Evolutionary conservation across 2,113 vertebrate species (phyloP), one percentile per base, ranked within the genome.

Genomic region (Cariama cristata): DNA sequence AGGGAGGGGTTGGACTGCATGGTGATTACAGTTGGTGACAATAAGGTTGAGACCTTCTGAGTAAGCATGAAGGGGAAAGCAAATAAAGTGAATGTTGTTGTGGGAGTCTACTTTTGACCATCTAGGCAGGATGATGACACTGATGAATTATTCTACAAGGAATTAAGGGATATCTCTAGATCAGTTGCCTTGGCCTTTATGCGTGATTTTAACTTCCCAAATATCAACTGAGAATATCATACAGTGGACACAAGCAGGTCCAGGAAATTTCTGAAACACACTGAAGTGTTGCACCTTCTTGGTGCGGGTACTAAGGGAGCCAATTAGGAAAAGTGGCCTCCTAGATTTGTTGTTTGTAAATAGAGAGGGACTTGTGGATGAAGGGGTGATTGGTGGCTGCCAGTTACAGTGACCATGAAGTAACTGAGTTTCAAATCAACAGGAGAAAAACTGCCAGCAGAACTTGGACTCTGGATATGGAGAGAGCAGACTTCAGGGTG

Each of bases 121-220:
- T 4, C 6, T 11, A 56, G 8, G 3, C 30, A 63, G 21, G 11
- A 38, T 0, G 2, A 52, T 1, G 2, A 32, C 22, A 45, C 4
- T 1, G 1, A 45, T 22, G 8, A 53, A 44, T 59, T 73, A 58
- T 27, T 45, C 12, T 40, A n/a, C 38, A 62, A 60, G 47, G 8
- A 60, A 45, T 66, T 35, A 64, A 49, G 11, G 11, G 42, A 9
- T 55, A 64, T n/a, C n/a, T 64, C 13, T 42, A 32, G 9, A 60
- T 68, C 33, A 24, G 6, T 45, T 60, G 12, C 14, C 15, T 32
- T 67, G 52, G 52, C 35, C 7, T 58, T 58, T 35, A n/a, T 10
- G 30, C 5, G 14, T 58, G 7, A 68, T 32, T 68, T 76, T 67
- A 64, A 9, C 32, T 64, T 64, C 33, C 17, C 2, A 50, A 26